Base-by-base conservation (phyloP, 2,113 vertebrate species). In the mouse (Mus musculus) region DNA sequence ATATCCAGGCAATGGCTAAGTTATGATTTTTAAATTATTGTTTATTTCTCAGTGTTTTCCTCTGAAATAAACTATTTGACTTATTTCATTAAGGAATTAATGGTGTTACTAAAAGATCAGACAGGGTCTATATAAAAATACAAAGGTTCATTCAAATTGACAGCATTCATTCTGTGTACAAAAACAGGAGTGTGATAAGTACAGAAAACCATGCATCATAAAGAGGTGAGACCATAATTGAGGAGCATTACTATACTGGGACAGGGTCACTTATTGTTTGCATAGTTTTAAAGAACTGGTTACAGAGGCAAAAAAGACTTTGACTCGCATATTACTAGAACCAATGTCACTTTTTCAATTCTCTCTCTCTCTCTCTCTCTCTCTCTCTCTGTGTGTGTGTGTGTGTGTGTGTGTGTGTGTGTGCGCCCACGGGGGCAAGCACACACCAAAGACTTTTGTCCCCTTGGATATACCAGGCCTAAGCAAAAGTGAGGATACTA, bases 381-480 rank as follows among this genome's bases (percentile, higher is more conserved):
- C 56, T 59, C 56, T 59, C 56, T 59, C 56, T 28, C 1, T 49
- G 46, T 49, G 46, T 77, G 24, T 49, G 42, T 28, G 26, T 49
- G 13, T 11, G 42, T 76, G 75, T 49, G 42, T 46, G 24, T 46
- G 24, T 46, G 73, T 76, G 11, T 76, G 22, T 49, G 14, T 54
- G 77, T 54, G 49, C 36, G 17, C 9, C 3, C 17, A 3, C 19
- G 26, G 14, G 13, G 54, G 76, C 33, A 28, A 54, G 28, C 9
- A 5, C 19, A 4, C 17, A 11, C 6, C 13, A 30, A 54, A 4
- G 1, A 1, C 30, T 33, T 36, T 0, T 7, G 59, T 61, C 3
- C 26, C 6, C 4, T 77, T 46, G 2, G 30, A 11, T 61, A 26
- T 20, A 1, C 9, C 8, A 9, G 67, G 4, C 4, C 6, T 87